Evolutionary conservation across 2,113 vertebrate genomes (phyloP).

Genomic region (Hydrochoerus hydrochaeris): DNA sequence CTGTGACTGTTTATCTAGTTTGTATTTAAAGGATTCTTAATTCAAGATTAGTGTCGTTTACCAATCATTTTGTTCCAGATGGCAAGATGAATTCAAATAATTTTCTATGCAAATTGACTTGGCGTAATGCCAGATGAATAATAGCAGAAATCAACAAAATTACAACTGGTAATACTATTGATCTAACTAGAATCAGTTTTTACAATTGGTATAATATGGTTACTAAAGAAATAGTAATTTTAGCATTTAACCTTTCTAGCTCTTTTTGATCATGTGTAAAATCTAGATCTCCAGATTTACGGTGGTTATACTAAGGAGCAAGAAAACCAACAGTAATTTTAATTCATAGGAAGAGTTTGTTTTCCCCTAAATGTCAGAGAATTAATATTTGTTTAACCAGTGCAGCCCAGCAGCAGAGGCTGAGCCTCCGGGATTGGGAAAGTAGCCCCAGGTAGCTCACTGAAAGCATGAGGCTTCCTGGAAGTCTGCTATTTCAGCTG

Average conservation of each 20-base stretch:
- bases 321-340: background rate
- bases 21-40: conserved; percentile 53
- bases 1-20: background rate
- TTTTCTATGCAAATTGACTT: conserved; percentile 68
- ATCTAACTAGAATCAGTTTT: conserved; percentile 66
- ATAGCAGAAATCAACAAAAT: conserved; percentile 68
- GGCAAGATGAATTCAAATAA: conserved; percentile 57
- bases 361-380: background rate
- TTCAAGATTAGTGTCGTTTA: conserved; percentile 44
- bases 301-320: conserved; percentile 2
- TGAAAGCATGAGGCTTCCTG: background rate
- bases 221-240: conserved; percentile 69
- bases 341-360: conserved; percentile 29
- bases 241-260: conserved; percentile 61
- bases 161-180: conserved; percentile 74
- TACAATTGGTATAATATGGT: conserved; percentile 57
- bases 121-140: conserved; percentile 69
- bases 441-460: background rate
- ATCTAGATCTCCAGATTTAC: background rate
- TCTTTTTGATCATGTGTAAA: conserved; percentile 59
- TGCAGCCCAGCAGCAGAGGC: background rate
- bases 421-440: background rate
- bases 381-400: conserved; percentile 21
- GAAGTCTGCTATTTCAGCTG: background rate
- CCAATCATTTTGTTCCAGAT: conserved; percentile 66